Evolutionary conservation across 2,888 invertebrate genomes (phyloP), one percentile per base, ranked within the genome.

Genomic region (Acanthosepion pharaonis): DNA sequence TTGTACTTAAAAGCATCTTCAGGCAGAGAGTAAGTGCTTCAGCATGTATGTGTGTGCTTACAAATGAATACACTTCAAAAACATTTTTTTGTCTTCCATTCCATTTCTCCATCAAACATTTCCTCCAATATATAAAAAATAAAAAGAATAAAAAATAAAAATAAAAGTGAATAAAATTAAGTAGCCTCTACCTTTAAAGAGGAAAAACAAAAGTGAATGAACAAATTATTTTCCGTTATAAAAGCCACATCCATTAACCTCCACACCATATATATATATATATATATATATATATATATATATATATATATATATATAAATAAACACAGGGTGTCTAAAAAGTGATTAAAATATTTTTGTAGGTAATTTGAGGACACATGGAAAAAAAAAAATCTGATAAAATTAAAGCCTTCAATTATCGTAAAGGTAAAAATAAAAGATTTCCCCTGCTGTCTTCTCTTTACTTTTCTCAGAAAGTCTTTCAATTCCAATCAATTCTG

Each of bases 1-100:
- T 78, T 78, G 78, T 78, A 78, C n/a, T n/a, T 78, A 78, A 78
- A n/a, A n/a, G 78, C 78, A 78, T 78, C 78, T 33, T 33, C n/a
- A 15, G 78, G 78, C n/a, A 33, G 11, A 15, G 42, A 42, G 42
- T 42, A 42, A 42, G 42, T 42, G 42, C 42, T 42, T 42, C 42
- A 42, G 42, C 3, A 2, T 42, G 42, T 42, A 42, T 42, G 15
- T 78, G n/a, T n/a, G 15, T 33, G 33, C 33, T 78, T n/a, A 18
- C 78, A 33, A 78, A 78, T 9, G 78, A 28, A 78, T 11, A n/a
- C 28, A 78, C n/a, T 64, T 64, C 25, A 23, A 64, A 64, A 64
- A 33, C 11, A 78, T n/a, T 9, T 78, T 33, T 15, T 78, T 33
- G n/a, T 11, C 33, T 33, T 15, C 6, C 15, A 3, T 33, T 33